A percentile compares a stretch with the other conserved stretches of the same genome.
These are phyloP conservation scores for Passer domesticus DNA, from an alignment of 2,113 vertebrate genomes.

Conservation along the genomic window DNA sequence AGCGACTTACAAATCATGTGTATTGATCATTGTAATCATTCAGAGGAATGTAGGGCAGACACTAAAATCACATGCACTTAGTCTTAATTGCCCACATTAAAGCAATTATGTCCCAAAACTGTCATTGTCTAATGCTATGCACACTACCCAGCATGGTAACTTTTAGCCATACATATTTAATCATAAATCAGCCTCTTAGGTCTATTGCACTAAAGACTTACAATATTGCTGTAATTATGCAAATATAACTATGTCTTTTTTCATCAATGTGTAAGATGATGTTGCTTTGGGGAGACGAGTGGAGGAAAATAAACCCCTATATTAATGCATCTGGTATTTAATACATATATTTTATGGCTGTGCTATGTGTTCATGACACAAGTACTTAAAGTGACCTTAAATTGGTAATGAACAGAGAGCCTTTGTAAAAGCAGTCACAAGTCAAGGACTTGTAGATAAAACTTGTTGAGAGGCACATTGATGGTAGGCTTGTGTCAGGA, in stretches of 20 bases:
- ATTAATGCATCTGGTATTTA: conserved; percentile 74
- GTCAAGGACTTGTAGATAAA: conserved; percentile 80
- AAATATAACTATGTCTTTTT: conserved; percentile 49
- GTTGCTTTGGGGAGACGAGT: conserved; percentile 49
- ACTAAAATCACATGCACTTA: conserved; percentile 93
- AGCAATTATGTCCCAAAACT: conserved; percentile 90
- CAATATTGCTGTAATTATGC: conserved; percentile 71
- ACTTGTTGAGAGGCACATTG: conserved; percentile 43
- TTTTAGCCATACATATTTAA: conserved; percentile 76
- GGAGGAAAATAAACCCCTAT: conserved; percentile 67
- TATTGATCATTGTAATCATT: conserved; percentile 90
- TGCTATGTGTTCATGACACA: conserved; percentile 80
- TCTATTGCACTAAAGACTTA: conserved; percentile 71
- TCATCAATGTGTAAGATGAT: neutral
- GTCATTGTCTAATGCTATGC: conserved; percentile 77
- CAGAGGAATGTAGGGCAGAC: conserved; percentile 85
- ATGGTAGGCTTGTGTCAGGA: conserved; percentile 32
- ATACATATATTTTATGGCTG: conserved; percentile 31
- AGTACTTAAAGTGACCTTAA: conserved; percentile 73
- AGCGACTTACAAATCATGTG: conserved; percentile 89
- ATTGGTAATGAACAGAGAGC: conserved; percentile 77
- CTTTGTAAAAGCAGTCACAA: conserved; percentile 76
- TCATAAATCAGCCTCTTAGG: conserved; percentile 78
- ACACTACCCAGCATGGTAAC: conserved; percentile 73
- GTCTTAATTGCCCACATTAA: conserved; percentile 94